Percentiles rank a stretch among this genome's conserved stretches.
phyloP scores from a whole-genome alignment of 2,113 vertebrate species.

The Haemorhous mexicanus region DNA sequence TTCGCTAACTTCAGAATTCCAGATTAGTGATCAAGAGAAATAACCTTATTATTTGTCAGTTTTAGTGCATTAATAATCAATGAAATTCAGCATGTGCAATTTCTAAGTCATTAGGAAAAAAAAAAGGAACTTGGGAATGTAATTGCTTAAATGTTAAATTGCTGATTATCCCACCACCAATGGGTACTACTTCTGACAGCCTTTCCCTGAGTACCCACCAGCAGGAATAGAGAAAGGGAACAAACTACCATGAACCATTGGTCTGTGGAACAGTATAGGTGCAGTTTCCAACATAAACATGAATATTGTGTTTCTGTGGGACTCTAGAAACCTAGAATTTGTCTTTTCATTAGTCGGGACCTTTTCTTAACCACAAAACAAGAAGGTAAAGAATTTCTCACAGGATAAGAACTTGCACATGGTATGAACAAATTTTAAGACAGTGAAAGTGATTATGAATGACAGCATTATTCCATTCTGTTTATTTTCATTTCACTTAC shows the following conservation, averaged over 20 bases:
- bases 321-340: background rate
- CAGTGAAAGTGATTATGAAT: background rate
- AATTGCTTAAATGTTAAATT: background rate
- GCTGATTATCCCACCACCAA: background rate
- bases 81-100: background rate
- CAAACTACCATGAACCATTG: background rate
- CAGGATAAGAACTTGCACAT: background rate
- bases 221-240: background rate
- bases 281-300: background rate
- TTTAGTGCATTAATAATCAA: background rate
- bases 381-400: background rate
- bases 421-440: background rate
- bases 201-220: background rate
- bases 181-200: background rate
- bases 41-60: background rate
- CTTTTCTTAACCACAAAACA: background rate
- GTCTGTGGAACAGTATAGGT: background rate
- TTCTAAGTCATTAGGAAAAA: background rate
- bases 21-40: background rate
- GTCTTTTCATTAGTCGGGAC: background rate
- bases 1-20: background rate
- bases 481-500: conserved; percentile 75
- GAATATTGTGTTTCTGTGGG: background rate
- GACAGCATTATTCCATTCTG: background rate
- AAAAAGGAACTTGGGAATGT: background rate